Base-by-base conservation (phyloP, 2,113 vertebrate species). In the Merops nubicus region DNA sequence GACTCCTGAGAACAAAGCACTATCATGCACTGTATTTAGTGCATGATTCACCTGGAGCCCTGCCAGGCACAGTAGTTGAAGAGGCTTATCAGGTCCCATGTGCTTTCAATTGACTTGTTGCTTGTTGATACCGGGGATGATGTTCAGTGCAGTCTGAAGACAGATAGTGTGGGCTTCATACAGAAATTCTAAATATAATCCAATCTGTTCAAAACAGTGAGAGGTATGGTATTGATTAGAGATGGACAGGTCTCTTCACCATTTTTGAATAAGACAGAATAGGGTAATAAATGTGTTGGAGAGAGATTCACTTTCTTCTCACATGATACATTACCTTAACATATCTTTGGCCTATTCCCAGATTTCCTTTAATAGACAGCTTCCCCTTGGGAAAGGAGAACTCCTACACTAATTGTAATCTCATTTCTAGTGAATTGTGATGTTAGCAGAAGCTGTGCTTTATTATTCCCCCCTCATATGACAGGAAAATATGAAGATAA, bases 1-100 rank as follows among this genome's bases (percentile, higher is more conserved):
- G 73, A 72, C 69, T 91, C 60, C 73, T 64, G 47, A 89, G 64
- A 91, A 75, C 26, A 93, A 95, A 96, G 38, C 31, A 12, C 51
- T 65, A n/a, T 50, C 53, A 57, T 77, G n/a, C n/a, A n/a, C n/a
- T n/a, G n/a, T n/a, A 83, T 91, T 94, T 65, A 83, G 29, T 50
- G 45, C 31, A 70, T 75, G 51, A 87, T 85, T 89, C 59, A 73
- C 63, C 59, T 94, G 94, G 89, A 96, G 45, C 33, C 14, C 48
- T 31, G 67, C 93, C 94, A 95, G 70, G 11, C 70, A 54, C 0
- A 0, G 14, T 45, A 88, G 45, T 73, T 0, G 0, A 59, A 62
- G 62, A 68, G 21, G 19, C 54, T 93, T 89, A 85, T 76, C 47
- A 67, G 1, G 16, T 56, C 28, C 22, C 34, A 12, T 42, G 38